These are phyloP conservation scores for Axis porcinus DNA, from an alignment of 2,113 vertebrate species.

Conservation along the genomic window DNA sequence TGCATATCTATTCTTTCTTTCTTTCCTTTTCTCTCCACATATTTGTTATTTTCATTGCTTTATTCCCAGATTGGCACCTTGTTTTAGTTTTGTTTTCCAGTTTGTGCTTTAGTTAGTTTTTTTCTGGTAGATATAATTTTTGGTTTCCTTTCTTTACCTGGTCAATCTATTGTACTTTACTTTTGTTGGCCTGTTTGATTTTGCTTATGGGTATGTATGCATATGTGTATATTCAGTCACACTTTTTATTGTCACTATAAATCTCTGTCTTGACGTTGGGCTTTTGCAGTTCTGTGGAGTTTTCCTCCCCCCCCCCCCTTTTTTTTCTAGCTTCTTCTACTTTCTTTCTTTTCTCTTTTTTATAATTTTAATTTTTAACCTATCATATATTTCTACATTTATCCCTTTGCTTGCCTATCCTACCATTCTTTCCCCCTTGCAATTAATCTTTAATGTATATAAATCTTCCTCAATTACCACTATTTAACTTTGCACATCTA, in stretches of 20 bases:
- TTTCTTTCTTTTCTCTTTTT: not conserved
- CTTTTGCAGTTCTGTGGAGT: not conserved
- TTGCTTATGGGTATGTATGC: not conserved
- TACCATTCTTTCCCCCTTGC: not conserved
- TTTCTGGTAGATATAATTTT: not conserved
- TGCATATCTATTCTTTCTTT: too few relatives aligned
- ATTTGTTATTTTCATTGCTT: not conserved
- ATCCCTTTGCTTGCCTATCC: not conserved
- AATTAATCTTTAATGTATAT: not conserved
- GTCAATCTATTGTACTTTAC: not conserved
- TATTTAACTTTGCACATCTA: not conserved
- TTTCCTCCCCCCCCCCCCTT: rapidly evolving
- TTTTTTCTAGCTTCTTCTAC: not conserved
- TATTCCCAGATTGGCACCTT: not conserved
- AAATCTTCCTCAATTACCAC: rapidly evolving
- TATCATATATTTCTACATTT: not conserved
- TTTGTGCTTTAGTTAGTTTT: not conserved
- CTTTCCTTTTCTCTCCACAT: not conserved
- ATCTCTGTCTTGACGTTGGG: not conserved
- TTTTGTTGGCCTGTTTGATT: not conserved
- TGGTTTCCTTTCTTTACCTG: not conserved
- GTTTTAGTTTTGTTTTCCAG: not conserved
- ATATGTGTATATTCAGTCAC: not conserved
- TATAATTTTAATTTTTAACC: not conserved
- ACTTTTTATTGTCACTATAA: not conserved